Percentiles rank a stretch among this genome's conserved stretches.
Evolutionary conservation across 2,797 vertebrate species (phyloP).

Genomic region (Syncerus caffer): DNA sequence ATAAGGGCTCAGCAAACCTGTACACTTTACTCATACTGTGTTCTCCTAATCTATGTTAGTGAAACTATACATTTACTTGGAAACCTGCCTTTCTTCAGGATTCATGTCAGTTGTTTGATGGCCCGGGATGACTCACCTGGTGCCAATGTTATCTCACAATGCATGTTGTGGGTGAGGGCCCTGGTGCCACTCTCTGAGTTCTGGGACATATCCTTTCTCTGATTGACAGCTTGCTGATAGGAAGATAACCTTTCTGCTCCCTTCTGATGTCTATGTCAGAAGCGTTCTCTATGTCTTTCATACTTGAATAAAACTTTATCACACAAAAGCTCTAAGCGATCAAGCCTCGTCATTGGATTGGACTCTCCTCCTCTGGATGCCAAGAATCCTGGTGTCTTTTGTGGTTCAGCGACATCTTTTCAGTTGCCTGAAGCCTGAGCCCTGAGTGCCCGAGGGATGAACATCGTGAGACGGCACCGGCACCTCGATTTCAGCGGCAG

Average conservation of each 20-base stretch:
- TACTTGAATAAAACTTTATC: background rate
- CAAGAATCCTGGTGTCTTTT: background rate
- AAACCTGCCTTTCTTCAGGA: background rate
- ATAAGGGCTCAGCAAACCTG: background rate
- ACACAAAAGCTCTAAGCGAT: background rate
- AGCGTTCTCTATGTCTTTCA: background rate
- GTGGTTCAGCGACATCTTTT: background rate
- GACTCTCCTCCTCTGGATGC: background rate
- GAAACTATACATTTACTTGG: background rate
- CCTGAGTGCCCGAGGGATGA: background rate
- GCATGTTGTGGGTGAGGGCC: background rate
- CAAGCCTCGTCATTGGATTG: background rate
- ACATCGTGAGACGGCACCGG: fast-evolving
- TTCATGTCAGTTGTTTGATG: background rate
- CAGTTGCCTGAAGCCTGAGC: background rate
- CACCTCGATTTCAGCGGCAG: no score
- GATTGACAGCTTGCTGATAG: background rate
- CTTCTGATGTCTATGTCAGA: background rate
- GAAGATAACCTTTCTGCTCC: background rate
- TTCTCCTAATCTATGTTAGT: background rate
- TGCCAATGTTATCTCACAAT: background rate
- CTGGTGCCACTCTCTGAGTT: background rate
- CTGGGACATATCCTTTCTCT: background rate
- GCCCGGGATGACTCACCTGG: background rate
- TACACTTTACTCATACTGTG: background rate